These are phyloP conservation scores for Oreochromis tanganicae DNA, from an alignment of 2,113 vertebrate species.

Conservation along the genomic window DNA sequence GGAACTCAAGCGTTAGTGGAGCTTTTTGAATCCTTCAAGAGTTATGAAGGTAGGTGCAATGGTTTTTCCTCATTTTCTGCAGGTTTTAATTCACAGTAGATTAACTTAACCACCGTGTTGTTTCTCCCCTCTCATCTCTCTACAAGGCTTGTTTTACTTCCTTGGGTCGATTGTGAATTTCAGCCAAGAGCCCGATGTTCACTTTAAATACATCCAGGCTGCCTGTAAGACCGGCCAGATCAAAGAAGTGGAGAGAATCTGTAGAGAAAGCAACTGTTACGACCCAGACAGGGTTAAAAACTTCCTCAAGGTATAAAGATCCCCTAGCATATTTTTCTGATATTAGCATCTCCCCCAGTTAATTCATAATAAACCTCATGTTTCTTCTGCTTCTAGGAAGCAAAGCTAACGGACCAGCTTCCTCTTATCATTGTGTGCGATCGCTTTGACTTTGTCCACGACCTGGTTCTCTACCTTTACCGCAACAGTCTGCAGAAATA, in stretches of 20 bases:
- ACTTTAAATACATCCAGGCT: conserved; percentile 93
- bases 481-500: conserved; percentile 93
- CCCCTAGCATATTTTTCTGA: neutral
- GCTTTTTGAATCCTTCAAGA: conserved; percentile 93
- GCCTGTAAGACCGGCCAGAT: conserved; percentile 94
- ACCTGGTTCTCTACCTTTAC: conserved; percentile 88
- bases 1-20: conserved; percentile 85
- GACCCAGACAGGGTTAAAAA: conserved; percentile 90
- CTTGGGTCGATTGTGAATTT: conserved; percentile 94
- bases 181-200: conserved; percentile 91
- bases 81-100: neutral
- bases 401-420: conserved; percentile 90
- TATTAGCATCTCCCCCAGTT: neutral
- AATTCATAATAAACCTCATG: neutral
- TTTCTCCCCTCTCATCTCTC: neutral
- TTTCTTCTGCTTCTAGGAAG: conserved; percentile 72
- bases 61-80: neutral
- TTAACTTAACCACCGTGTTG: neutral
- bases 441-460: conserved; percentile 89
- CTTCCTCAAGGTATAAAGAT: conserved; percentile 81
- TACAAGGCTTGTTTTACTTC: conserved; percentile 89
- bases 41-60: conserved; percentile 83
- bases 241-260: conserved; percentile 92
- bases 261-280: conserved; percentile 89
- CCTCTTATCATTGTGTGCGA: conserved; percentile 93